Conservation (phyloP, 2,888 invertebrate genomes). For the Drosophila kambysellisi region DNA sequence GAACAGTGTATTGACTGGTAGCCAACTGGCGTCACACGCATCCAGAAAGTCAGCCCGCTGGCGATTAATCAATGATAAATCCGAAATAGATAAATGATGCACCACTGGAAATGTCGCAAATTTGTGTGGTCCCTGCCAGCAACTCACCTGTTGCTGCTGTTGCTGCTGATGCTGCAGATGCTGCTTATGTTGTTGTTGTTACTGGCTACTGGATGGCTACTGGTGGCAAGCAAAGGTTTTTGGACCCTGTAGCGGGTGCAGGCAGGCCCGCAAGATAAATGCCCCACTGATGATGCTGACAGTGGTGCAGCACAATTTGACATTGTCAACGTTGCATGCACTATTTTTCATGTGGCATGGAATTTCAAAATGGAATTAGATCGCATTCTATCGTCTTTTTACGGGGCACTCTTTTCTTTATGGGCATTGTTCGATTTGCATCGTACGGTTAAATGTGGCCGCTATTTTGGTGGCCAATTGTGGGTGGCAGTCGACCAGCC, state of each 20-base stretch:
- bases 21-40: slow-evolving; percentile 61
- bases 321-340: slow-evolving; percentile 57
- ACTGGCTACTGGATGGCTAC: slow-evolving; percentile 3
- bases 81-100: slow-evolving; percentile 81
- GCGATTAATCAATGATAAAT: slow-evolving; percentile 82
- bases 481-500: slow-evolving; percentile 68
- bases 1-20: slow-evolving; percentile 40
- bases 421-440: slow-evolving; percentile 78
- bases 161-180: not conserved
- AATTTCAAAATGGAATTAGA: slow-evolving; percentile 54
- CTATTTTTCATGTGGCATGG: slow-evolving; percentile 58
- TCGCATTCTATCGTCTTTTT: slow-evolving; percentile 6
- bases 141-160: slow-evolving; percentile 64
- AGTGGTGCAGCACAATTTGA: slow-evolving; percentile 64
- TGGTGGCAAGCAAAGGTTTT: slow-evolving; percentile 7
- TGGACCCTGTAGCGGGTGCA: slow-evolving; percentile 64
- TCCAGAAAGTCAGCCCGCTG: slow-evolving; percentile 51
- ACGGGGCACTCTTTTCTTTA: slow-evolving; percentile 38
- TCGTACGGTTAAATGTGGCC: slow-evolving; percentile 78
- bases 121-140: slow-evolving; percentile 71
- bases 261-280: slow-evolving; percentile 67
- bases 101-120: slow-evolving; percentile 67
- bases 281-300: slow-evolving; percentile 79
- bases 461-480: slow-evolving; percentile 73
- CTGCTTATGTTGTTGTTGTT: slow-evolving; percentile 19